Conservation (phyloP, 1,140 invertebrate genomes). For the Orussus abietinus region DNA sequence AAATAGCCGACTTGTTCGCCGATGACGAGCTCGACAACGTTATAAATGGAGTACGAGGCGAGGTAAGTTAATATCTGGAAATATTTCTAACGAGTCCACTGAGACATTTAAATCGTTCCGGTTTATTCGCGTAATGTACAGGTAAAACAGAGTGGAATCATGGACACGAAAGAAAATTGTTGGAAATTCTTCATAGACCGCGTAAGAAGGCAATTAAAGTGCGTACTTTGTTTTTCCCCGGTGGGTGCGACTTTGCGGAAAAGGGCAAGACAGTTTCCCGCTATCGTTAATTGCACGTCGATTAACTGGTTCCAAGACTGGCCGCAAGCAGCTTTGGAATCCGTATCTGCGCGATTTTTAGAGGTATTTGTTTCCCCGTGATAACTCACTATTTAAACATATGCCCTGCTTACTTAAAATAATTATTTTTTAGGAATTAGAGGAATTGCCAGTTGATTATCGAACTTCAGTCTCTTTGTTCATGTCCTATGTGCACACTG, state of each 20-base stretch:
- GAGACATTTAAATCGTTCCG: slow-evolving; percentile 10
- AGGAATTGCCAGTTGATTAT: slow-evolving; percentile 34
- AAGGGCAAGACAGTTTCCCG: slow-evolving; percentile 87
- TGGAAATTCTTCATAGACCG: slow-evolving; percentile 95
- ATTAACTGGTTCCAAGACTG: slow-evolving; percentile 98
- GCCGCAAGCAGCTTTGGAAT: slow-evolving; percentile 86
- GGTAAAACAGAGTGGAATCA: slow-evolving; percentile 72
- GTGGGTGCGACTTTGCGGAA: slow-evolving; percentile 82
- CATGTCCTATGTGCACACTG: slow-evolving; percentile 87
- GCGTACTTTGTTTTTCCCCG: slow-evolving; percentile 88
- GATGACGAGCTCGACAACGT: slow-evolving; percentile 92
- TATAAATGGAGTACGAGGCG: slow-evolving; percentile 73
- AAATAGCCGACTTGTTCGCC: slow-evolving; percentile 85
- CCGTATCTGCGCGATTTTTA: slow-evolving; percentile 82
- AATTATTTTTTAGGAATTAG: slow-evolving; percentile 28
- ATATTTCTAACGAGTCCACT: slow-evolving; percentile 20
- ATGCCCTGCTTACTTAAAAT: too few relatives aligned
- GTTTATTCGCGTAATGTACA: slow-evolving; percentile 27
- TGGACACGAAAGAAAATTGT: slow-evolving; percentile 88
- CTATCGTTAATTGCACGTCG: slow-evolving; percentile 87
- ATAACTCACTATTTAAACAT: too few relatives aligned
- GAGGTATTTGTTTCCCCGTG: slow-evolving; percentile 32
- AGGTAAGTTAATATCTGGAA: slow-evolving; percentile 58
- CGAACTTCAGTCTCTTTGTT: slow-evolving; percentile 67
- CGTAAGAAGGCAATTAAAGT: slow-evolving; percentile 70